These are phyloP conservation scores for Fragariocoptes setiger DNA, from an alignment of 1,140 invertebrate genomes.

Conservation along the genomic window DNA sequence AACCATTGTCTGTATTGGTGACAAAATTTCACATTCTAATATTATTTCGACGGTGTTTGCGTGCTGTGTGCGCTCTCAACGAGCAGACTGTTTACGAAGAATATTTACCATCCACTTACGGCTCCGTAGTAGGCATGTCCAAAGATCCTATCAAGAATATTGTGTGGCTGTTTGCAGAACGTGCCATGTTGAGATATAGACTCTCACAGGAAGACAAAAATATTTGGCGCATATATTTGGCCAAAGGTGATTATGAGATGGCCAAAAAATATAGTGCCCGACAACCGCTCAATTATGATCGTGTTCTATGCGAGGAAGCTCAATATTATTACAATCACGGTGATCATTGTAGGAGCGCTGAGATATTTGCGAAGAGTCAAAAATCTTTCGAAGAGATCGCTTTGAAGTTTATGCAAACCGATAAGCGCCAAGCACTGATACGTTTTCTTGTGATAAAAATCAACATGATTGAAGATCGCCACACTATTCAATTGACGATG, in stretches of 20 bases:
- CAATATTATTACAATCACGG: slow-evolving; percentile 41
- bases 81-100: slow-evolving; percentile 61
- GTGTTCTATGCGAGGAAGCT: slow-evolving; percentile 56
- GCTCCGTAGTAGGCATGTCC: slow-evolving; percentile 40
- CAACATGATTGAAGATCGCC: slow-evolving; percentile 14
- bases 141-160: slow-evolving; percentile 42
- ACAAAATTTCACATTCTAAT: slow-evolving; percentile 68
- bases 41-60: slow-evolving; percentile 43
- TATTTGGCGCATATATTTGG: slow-evolving; percentile 35
- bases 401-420: slow-evolving; percentile 54
- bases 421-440: slow-evolving; percentile 50
- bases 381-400: slow-evolving; percentile 78
- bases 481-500: slow-evolving; percentile 48
- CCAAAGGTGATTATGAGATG: slow-evolving; percentile 50
- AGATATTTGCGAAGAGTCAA: slow-evolving; percentile 52
- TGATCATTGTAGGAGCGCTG: slow-evolving; percentile 44
- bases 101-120: slow-evolving; percentile 32
- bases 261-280: slow-evolving; percentile 43
- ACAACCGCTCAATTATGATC: slow-evolving; percentile 42
- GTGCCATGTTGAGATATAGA: slow-evolving; percentile 48
- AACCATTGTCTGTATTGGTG: slow-evolving; percentile 39
- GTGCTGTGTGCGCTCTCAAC: slow-evolving; percentile 51
- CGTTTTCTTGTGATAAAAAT: slow-evolving; percentile 35
- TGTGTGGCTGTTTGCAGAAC: slow-evolving; percentile 53
- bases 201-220: slow-evolving; percentile 51